A percentile compares a stretch with the other conserved stretches of the same genome.
Evolutionary conservation across 2,797 vertebrate genomes (phyloP).

Genomic region (Thunnus albacares): DNA sequence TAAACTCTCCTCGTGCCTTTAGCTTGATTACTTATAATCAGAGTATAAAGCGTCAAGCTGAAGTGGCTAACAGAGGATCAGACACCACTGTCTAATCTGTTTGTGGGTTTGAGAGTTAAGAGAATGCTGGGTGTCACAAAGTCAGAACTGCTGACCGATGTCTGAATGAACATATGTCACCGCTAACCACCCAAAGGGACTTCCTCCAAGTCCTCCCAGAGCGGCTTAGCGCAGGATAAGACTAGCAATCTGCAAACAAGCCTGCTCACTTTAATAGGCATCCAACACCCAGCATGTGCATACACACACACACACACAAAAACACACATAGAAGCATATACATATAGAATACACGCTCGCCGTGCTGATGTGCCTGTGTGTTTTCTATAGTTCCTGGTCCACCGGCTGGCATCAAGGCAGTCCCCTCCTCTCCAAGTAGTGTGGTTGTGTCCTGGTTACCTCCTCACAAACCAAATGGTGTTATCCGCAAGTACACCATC

Average conservation of each 20-base stretch:
- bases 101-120: conserved; percentile 72
- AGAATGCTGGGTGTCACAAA: conserved; percentile 65
- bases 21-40: conserved; percentile 55
- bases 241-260: conserved; percentile 79
- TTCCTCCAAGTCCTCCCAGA: conserved; percentile 75
- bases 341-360: conserved; percentile 5
- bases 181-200: conserved; percentile 64
- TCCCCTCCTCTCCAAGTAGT: conserved; percentile 94
- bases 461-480: conserved; percentile 95
- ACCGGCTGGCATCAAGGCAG: conserved; percentile 97
- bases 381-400: conserved; percentile 92
- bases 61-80: conserved; percentile 81
- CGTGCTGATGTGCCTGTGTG: conserved; percentile 53
- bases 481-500: conserved; percentile 99
- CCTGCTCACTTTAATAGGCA: conserved; percentile 77
- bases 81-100: conserved; percentile 80
- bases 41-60: conserved; percentile 70
- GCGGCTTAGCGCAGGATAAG: conserved; percentile 82
- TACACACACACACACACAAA: conserved; percentile 32
- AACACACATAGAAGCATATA: conserved; percentile 12
- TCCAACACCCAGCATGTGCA: conserved; percentile 56
- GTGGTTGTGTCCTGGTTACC: conserved; percentile 99
- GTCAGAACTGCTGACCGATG: conserved; percentile 81
- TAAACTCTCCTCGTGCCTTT: conserved; percentile 52
- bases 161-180: conserved; percentile 84